Percentiles rank a stretch among this genome's conserved stretches.
These are phyloP conservation scores for Capricornis sumatraensis DNA, from an alignment of 2,113 vertebrate species.

Conservation along the genomic window DNA sequence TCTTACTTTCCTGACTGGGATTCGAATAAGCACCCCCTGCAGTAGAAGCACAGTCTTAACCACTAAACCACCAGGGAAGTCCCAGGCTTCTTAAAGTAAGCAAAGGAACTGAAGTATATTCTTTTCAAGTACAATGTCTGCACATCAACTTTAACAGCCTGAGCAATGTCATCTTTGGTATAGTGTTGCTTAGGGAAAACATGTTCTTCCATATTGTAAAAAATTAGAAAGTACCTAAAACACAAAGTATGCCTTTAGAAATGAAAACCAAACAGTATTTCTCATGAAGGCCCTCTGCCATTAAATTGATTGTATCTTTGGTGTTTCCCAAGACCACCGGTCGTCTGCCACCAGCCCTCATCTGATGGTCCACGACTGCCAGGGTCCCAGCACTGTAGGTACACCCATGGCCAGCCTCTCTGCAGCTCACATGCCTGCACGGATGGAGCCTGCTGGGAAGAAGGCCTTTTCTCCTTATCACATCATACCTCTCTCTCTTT, in stretches of 20 bases:
- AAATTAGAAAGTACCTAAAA: background rate
- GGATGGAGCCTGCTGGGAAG: background rate
- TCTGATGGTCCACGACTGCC: background rate
- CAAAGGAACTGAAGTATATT: background rate
- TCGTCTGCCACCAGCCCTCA: rapidly evolving
- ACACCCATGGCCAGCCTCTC: rapidly evolving
- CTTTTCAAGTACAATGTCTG: background rate
- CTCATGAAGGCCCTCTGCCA: background rate
- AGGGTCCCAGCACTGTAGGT: no score
- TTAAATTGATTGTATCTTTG: background rate
- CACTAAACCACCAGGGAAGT: background rate
- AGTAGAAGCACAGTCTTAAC: background rate
- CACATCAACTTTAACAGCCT: background rate
- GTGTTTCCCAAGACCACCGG: background rate
- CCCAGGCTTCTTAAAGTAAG: background rate
- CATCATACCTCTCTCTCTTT: background rate
- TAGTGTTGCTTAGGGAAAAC: slow-evolving; percentile 20
- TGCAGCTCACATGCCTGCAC: background rate
- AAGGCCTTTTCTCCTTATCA: background rate
- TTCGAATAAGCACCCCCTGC: background rate
- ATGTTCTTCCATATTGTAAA: slow-evolving; percentile 5
- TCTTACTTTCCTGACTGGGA: background rate
- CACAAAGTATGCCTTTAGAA: slow-evolving; percentile 8
- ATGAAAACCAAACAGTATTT: background rate
- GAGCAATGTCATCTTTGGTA: background rate